Base-by-base conservation (phyloP, 2,888 invertebrate genomes). In the Pollenia amentaria region DNA sequence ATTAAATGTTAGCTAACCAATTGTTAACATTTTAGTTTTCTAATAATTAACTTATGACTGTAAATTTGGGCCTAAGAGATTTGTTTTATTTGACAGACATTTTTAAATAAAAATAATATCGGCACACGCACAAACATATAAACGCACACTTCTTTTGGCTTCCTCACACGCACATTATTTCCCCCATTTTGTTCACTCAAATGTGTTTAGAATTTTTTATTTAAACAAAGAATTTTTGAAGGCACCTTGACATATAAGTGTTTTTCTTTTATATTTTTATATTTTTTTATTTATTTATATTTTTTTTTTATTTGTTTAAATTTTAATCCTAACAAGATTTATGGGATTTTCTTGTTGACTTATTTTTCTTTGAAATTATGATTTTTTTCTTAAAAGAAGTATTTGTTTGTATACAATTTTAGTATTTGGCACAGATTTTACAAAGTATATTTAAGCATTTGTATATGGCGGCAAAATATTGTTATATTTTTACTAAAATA, bases 251-350 rank as follows among this genome's bases (percentile, higher is more conserved):
- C 81, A 21, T 51, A 38, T 57, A 48, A 40, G 48, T 78, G 46
- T 21, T 69, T 48, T 69, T 72, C 7, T 2, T 10, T 18, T 18
- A 38, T n/a, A n/a, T n/a, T n/a, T n/a, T n/a, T n/a, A 16, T 42
- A 42, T 62, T 48, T 48, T 51, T 57, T 42, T 72, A 12, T 72
- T 42, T 16, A 1, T 51, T 40, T 11, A 29, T 29, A 29, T 29
- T 29, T 29, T 29, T 29, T 29, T 29, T 29, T 29, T 29, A 29
- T 29, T 29, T 53, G 11, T 8, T 70, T 70, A 46, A 57, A 48
- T 75, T 73, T 81, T 67, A 67, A 81, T 73, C 67, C 75, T 73
- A 67, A 67, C 1, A 53, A 73, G 81, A 81, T 81, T 81, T 81
- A 81, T 81, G 73, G 29, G 14, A 53, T 73, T 44, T 72, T 55